phyloP scores from a whole-genome alignment of 2,113 vertebrate genomes.

The Rutilus rutilus region DNA sequence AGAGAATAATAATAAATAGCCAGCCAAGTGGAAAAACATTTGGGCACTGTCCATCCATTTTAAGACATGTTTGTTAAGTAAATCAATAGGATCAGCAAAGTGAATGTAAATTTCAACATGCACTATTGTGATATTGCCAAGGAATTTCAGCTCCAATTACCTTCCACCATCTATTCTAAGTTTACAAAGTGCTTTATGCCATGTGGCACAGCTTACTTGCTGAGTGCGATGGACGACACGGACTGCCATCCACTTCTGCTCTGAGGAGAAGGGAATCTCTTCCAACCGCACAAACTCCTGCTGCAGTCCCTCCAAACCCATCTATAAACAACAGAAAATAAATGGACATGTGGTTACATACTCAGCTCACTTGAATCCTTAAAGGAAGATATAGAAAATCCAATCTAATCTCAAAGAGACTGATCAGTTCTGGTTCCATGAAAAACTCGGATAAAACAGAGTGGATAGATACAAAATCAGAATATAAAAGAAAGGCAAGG shows the following conservation, averaged over 20 bases:
- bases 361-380: neutral
- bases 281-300: slow-evolving; percentile 90
- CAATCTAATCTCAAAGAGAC: slow-evolving; percentile 6
- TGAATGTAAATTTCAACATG: neutral
- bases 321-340: slow-evolving; percentile 71
- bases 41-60: neutral
- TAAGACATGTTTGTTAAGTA: neutral
- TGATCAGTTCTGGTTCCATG: neutral
- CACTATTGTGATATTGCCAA: neutral
- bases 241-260: slow-evolving; percentile 98
- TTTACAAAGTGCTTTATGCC: neutral
- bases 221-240: slow-evolving; percentile 90
- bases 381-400: neutral
- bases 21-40: neutral
- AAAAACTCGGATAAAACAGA: neutral
- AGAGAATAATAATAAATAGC: neutral
- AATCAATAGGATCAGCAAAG: neutral
- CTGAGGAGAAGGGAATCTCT: slow-evolving; percentile 94
- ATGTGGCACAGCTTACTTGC: slow-evolving; percentile 77
- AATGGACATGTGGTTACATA: neutral
- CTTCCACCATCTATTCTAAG: neutral
- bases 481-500: neutral
- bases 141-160: neutral
- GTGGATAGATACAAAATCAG: neutral
- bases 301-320: slow-evolving; percentile 90